These are phyloP conservation scores for Podarcis raffonei DNA, from an alignment of 2,113 vertebrate species.

Conservation along the genomic window DNA sequence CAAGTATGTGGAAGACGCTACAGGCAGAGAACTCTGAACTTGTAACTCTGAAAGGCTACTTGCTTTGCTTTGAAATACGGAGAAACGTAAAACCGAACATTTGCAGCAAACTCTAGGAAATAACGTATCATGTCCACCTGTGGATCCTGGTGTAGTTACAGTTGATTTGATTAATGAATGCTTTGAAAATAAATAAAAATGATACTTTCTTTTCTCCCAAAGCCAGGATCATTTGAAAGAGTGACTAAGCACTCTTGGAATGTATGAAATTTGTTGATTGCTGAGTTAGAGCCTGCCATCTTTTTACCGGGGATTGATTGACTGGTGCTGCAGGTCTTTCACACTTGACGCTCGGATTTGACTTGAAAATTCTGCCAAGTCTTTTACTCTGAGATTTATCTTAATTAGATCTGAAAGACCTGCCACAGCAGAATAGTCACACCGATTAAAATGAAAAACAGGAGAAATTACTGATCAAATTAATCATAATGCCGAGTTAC, in stretches of 20 bases:
- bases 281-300: slow-evolving; percentile 78
- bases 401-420: slow-evolving; percentile 99
- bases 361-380: slow-evolving; percentile 92
- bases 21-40: neutral
- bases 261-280: slow-evolving; percentile 98
- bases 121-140: slow-evolving; percentile 35
- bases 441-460: slow-evolving; percentile 99
- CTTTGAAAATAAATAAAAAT: slow-evolving; percentile 30
- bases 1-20: neutral
- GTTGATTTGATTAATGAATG: slow-evolving; percentile 28
- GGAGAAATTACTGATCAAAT: slow-evolving; percentile 99
- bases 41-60: neutral
- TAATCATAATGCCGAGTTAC: slow-evolving; percentile 99
- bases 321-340: slow-evolving; percentile 92
- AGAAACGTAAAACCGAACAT: slow-evolving; percentile 28
- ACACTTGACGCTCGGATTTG: slow-evolving; percentile 94
- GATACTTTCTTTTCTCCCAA: slow-evolving; percentile 41
- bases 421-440: slow-evolving; percentile 99
- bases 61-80: neutral
- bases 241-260: slow-evolving; percentile 88
- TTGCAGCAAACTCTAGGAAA: slow-evolving; percentile 24
- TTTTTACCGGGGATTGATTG: slow-evolving; percentile 93
- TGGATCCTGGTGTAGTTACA: slow-evolving; percentile 29
- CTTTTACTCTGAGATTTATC: slow-evolving; percentile 99
- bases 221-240: slow-evolving; percentile 70